Evolutionary conservation across 2,888 invertebrate species (phyloP).

Genomic region (Acanthococcus lagerstroemiae): DNA sequence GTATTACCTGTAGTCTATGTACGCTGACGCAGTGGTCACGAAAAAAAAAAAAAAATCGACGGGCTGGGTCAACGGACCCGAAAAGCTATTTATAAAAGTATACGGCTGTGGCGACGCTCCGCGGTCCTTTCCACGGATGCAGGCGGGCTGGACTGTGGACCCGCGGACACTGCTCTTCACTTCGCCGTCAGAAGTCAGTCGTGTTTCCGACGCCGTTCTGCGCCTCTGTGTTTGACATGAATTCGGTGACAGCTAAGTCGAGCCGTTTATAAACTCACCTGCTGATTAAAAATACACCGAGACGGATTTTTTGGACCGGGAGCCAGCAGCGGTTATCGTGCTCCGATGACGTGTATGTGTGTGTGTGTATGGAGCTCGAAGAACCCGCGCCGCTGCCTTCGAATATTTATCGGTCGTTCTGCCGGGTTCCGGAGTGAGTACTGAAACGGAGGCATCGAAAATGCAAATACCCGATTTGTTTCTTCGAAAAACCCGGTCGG

Average conservation of each 20-base stretch:
- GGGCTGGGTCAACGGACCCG: constrained; percentile 4
- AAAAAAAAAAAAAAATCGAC: no score
- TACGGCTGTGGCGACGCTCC: neutral
- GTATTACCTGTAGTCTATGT: neutral
- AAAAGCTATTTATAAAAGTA: neutral
- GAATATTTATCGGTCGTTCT: no score
- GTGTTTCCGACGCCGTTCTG: no score
- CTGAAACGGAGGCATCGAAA: neutral
- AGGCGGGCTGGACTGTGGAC: no score
- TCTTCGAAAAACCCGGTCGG: no score
- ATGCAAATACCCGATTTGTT: no score
- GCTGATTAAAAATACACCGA: neutral
- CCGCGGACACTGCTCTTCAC: no score
- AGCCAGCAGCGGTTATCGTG: neutral
- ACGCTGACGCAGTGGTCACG: neutral
- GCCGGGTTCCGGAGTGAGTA: no score
- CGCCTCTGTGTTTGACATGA: no score
- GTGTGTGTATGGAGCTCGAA: neutral
- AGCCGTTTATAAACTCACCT: neutral
- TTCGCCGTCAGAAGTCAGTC: no score
- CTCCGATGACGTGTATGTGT: neutral
- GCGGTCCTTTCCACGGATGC: neutral
- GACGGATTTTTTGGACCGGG: neutral
- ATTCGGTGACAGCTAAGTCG: neutral
- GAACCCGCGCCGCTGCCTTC: no score